Conservation (phyloP, 1,140 invertebrate species). For the Chymomyza costata region DNA sequence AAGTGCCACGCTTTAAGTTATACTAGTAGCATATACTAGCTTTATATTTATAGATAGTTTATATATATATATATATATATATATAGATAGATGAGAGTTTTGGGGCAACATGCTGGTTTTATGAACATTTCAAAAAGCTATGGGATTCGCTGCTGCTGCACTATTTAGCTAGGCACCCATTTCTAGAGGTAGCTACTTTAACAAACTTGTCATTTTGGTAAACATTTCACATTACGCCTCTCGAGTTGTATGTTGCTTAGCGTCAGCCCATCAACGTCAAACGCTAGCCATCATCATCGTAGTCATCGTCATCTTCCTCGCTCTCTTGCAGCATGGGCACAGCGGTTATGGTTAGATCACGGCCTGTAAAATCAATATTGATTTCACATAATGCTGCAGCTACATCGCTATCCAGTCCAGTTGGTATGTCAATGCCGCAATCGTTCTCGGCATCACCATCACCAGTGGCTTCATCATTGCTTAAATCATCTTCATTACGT, state of each 20-base stretch:
- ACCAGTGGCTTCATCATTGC: slow-evolving; percentile 50
- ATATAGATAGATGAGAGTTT: slow-evolving; percentile 5
- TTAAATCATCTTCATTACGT: slow-evolving; percentile 63
- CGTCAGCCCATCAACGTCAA: no score
- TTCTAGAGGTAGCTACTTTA: slow-evolving; percentile 46
- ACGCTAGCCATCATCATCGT: slow-evolving; percentile 63
- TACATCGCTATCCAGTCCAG: slow-evolving; percentile 43
- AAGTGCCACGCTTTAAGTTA: no score
- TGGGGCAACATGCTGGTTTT: slow-evolving; percentile 9
- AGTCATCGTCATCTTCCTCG: slow-evolving; percentile 71
- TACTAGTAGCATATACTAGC: slow-evolving; percentile 37
- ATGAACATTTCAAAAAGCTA: slow-evolving; percentile 33
- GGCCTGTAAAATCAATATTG: slow-evolving; percentile 60
- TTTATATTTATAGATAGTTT: slow-evolving; percentile 14
- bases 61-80: slow-evolving; percentile 9
- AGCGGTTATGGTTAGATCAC: slow-evolving; percentile 66
- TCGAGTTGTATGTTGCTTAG: slow-evolving; percentile 27
- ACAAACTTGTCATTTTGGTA: slow-evolving; percentile 56
- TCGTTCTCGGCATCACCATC: slow-evolving; percentile 22
- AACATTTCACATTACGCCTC: slow-evolving; percentile 69
- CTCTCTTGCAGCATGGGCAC: slow-evolving; percentile 62
- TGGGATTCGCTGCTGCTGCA: slow-evolving; percentile 20
- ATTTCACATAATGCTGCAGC: slow-evolving; percentile 54
- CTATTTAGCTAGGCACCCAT: no score
- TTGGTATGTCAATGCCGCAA: slow-evolving; percentile 35